Conservation (phyloP, 2,113 vertebrate genomes). For the Strigops habroptila region DNA sequence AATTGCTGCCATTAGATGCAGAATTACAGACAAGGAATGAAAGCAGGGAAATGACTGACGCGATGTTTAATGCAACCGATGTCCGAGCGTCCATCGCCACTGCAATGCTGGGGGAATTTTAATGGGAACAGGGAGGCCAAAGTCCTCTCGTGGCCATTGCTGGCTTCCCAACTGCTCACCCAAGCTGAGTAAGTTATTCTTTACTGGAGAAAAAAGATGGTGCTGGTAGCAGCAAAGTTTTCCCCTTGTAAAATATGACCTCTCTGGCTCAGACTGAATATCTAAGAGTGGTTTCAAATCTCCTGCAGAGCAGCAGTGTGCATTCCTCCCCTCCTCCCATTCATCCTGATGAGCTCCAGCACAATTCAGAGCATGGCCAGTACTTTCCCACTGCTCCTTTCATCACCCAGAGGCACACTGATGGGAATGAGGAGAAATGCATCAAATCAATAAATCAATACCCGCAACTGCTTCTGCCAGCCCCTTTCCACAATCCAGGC, state of each 20-base stretch:
- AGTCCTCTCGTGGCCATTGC: not conserved
- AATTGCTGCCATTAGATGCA: constrained; percentile 73
- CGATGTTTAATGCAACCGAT: constrained; percentile 29
- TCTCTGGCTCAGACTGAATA: not conserved
- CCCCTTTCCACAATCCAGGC: not conserved
- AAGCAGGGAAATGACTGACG: constrained; percentile 18
- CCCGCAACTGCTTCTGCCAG: not conserved
- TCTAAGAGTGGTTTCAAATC: not conserved
- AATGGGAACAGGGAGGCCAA: not conserved
- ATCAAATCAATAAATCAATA: not conserved
- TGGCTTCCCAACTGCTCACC: not conserved
- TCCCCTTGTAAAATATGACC: rapidly evolving
- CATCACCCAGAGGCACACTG: not conserved
- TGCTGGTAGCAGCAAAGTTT: not conserved
- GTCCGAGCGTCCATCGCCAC: not conserved
- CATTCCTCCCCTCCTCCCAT: not conserved
- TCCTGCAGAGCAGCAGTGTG: not conserved
- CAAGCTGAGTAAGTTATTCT: not conserved
- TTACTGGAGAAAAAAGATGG: not conserved
- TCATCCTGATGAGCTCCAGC: not conserved
- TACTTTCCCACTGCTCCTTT: not conserved
- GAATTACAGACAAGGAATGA: constrained; percentile 55
- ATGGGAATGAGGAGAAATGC: not conserved
- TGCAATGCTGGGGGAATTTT: not conserved
- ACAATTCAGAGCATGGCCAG: not conserved